Base-by-base conservation (phyloP, 1,140 invertebrate genomes). In the Drosophila ironensis region DNA sequence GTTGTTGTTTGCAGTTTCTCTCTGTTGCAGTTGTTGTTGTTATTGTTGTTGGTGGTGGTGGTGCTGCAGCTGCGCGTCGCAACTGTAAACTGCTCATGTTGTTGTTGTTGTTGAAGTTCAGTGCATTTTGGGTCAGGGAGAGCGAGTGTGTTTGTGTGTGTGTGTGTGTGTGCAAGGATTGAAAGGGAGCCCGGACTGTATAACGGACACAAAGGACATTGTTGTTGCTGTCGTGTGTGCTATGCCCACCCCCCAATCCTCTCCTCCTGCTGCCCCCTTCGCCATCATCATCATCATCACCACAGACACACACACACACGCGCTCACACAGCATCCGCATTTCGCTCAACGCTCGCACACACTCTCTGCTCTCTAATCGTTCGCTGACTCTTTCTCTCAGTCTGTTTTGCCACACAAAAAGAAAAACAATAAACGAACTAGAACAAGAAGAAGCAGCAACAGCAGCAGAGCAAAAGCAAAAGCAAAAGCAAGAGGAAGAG, bases 21-120 rank as follows among this genome's bases (percentile, higher is more conserved):
- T 61, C 25, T 27, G 25, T n/a, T n/a, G n/a, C n/a, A n/a, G 42
- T 46, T 33, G 8, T 48, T 48, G 24, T 48, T 74, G 63, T 68
- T 71, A 35, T 76, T 66, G 46, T 40, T 64, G 56, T 46, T 47
- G 38, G 38, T 73, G 33, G 33, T 66, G 57, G 44, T 72, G 51
- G 38, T 63, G 72, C 60, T 77, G 76, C 75, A 78, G 75, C 64
- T 78, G 75, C 75, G 75, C 75, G 72, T 81, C 67, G 51, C 38
- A 81, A 69, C 74, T 78, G 72, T 77, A 72, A 74, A 80, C 41
- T 51, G 47, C 25, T 67, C 22, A 27, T 28, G 45, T 27, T 69
- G 59, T 48, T 75, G 56, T 52, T 64, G 48, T 67, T 74, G 27
- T 46, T 56, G 51, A 53, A 64, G 42, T 50, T 68, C 9, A 27